A percentile compares a stretch with the other conserved stretches of the same genome.
These are phyloP conservation scores for Aleiodes testaceus DNA, from an alignment of 2,888 invertebrate species.

Conservation along the genomic window DNA sequence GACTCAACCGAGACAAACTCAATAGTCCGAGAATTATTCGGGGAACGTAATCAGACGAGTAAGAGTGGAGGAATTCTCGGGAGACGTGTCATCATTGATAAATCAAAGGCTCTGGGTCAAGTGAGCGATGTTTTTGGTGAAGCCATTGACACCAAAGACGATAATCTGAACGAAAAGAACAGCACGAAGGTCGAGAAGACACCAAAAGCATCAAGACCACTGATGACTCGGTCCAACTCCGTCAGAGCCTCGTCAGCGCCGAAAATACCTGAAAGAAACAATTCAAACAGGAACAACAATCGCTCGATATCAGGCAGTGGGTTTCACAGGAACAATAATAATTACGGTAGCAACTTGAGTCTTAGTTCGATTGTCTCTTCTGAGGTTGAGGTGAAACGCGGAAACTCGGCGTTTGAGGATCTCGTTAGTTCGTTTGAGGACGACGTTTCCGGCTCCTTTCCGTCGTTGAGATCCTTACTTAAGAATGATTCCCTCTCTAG, in stretches of 20 bases:
- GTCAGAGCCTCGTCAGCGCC: conserved; percentile 60
- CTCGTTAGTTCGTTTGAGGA: conserved; percentile 82
- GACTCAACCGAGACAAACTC: conserved; percentile 68
- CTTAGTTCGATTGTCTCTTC: conserved; percentile 64
- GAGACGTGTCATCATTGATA: conserved; percentile 65
- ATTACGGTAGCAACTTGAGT: conserved; percentile 63
- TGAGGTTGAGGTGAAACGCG: conserved; percentile 64
- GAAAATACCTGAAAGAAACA: conserved; percentile 57
- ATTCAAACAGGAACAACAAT: conserved; percentile 37
- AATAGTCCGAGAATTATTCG: conserved; percentile 58
- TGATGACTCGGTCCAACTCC: conserved; percentile 59
- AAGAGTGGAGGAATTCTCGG: conserved; percentile 51
- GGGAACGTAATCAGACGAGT: conserved; percentile 39
- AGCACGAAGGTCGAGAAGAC: conserved; percentile 56
- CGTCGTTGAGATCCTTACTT: conserved; percentile 71
- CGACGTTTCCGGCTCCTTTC: conserved; percentile 74
- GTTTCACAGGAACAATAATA: conserved; percentile 52
- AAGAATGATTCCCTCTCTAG: conserved; percentile 68
- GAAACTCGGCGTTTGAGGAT: conserved; percentile 76
- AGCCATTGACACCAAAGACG: conserved; percentile 33
- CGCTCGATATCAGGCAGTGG: conserved; percentile 44
- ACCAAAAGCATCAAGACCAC: conserved; percentile 54
- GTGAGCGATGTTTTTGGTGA: conserved; percentile 43
- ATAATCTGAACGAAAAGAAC: conserved; percentile 44
- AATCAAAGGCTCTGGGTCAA: conserved; percentile 62